phyloP scores from a whole-genome alignment of 2,888 invertebrate genomes.

The Vesta saturnalis region DNA sequence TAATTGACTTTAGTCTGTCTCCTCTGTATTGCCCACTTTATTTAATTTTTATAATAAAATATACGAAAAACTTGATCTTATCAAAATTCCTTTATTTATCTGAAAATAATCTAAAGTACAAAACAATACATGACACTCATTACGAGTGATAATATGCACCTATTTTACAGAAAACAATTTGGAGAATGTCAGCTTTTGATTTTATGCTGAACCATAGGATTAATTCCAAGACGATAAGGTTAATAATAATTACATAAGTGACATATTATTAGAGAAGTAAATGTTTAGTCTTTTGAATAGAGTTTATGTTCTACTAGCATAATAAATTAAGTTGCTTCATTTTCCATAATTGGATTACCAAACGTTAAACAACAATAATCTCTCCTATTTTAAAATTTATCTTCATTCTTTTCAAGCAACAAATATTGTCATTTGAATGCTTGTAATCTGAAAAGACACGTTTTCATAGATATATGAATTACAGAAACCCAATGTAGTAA shows the following conservation, averaged over 20 bases:
- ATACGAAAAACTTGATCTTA: no score
- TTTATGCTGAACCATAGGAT: no score
- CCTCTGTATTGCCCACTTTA: no score
- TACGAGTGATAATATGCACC: no score
- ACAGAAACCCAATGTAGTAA: not conserved
- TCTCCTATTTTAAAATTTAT: not conserved
- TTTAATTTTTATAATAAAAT: no score
- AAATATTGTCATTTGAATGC: not conserved
- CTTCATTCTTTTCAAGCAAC: not conserved
- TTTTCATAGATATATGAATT: not conserved
- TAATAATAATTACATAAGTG: not conserved
- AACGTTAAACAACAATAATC: not conserved
- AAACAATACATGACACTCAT: no score
- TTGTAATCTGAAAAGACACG: not conserved
- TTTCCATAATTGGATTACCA: conserved; percentile 1
- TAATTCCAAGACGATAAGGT: no score
- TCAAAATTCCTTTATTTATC: no score
- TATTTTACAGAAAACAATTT: no score
- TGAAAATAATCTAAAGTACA: no score
- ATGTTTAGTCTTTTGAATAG: not conserved
- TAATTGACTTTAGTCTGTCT: no score
- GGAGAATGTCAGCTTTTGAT: no score
- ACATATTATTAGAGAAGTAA: not conserved
- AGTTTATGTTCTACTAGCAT: not conserved
- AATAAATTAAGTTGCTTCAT: not conserved